Evolutionary conservation across 2,113 vertebrate species (phyloP).

Genomic region (Charina bottae): DNA sequence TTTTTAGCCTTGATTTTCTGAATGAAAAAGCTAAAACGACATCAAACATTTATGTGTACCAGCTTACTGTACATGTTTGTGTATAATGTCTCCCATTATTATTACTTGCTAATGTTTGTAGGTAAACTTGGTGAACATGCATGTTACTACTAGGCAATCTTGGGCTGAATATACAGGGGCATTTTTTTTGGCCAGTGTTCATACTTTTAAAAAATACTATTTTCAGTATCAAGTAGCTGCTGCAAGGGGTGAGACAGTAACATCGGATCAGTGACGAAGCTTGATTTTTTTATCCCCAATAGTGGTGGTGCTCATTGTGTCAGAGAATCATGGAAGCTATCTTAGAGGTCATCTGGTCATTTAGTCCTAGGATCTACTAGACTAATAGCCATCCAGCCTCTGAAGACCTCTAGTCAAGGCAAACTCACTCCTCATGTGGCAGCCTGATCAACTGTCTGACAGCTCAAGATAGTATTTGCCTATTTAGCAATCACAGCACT

Average conservation of each 20-base stretch:
- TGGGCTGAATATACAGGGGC: background rate
- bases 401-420: background rate
- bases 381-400: background rate
- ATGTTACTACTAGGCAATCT: background rate
- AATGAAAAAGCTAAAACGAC: background rate
- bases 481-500: background rate
- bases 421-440: background rate
- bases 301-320: background rate
- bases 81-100: no score
- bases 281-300: background rate
- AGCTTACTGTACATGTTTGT: background rate
- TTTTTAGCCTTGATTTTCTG: conserved; percentile 5
- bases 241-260: background rate
- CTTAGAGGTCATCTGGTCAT: background rate
- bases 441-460: background rate
- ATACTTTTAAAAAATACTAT: background rate
- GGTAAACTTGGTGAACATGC: background rate
- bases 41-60: background rate
- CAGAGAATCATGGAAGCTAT: background rate
- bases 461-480: background rate
- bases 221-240: background rate
- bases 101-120: background rate
- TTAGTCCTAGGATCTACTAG: background rate
- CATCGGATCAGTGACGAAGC: background rate
- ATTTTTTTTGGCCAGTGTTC: background rate